These are phyloP conservation scores for Hyles lineata DNA, from an alignment of 2,888 invertebrate species.

Conservation along the genomic window DNA sequence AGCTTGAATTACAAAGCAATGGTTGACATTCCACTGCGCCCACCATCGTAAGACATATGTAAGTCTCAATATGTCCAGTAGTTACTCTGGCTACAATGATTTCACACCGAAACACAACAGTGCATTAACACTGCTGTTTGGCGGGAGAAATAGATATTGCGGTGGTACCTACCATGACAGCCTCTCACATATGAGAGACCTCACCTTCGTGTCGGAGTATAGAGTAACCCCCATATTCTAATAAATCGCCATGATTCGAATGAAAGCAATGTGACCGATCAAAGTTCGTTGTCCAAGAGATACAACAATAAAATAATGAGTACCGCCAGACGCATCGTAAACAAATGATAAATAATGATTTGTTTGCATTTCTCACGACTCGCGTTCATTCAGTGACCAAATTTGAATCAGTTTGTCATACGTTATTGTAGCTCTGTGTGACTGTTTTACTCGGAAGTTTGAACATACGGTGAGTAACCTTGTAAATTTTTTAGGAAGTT, in stretches of 20 bases:
- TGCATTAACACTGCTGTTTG: too few species aligned
- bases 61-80: too few species aligned
- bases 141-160: too few species aligned
- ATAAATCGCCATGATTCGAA: neutral
- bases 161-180: too few species aligned
- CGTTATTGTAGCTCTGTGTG: neutral
- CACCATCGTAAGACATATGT: too few species aligned
- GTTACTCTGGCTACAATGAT: too few species aligned
- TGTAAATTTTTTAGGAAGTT: neutral
- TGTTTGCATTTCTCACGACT: conserved; percentile 19
- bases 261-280: neutral
- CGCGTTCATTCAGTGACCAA: neutral
- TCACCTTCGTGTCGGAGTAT: too few species aligned
- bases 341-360: conserved; percentile 10
- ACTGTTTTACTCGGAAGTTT: neutral
- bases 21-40: too few species aligned
- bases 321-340: neutral
- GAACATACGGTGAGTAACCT: neutral
- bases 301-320: neutral
- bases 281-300: neutral
- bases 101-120: too few species aligned
- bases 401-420: neutral
- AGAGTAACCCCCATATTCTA: too few species aligned
- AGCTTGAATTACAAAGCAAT: too few species aligned
- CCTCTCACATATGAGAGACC: too few species aligned